Base-by-base conservation (phyloP, 2,888 invertebrate genomes). In the Nipponacmea schrenckii region DNA sequence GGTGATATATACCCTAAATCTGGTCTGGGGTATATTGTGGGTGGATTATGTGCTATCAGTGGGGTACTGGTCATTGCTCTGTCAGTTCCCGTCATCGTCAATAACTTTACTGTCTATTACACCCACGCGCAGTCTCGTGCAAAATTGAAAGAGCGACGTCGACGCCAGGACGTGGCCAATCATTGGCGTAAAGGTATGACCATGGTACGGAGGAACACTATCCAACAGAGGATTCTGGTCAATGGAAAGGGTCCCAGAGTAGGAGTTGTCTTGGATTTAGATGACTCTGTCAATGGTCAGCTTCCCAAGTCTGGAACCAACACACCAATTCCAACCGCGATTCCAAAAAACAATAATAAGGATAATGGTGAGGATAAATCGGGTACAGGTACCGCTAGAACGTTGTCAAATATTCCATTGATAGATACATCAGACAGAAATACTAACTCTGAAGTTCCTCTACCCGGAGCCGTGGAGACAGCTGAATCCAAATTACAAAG, bases 41-140 rank as follows among this genome's bases (percentile, higher is more conserved):
- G 83, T 7, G 75, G 80, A 3, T 71, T 81, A 31, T 83, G 83
- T 76, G 83, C 81, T 15, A 79, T 80, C 26, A 77, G 79, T 71
- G 82, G 83, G 24, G 81, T 82, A 1, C 70, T 82, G 14, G 80
- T 82, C 14, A 80, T 83, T 26, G 83, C 83, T 12, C 73, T 83
- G 15, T 81, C 82, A 0, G 83, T 83, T 27, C 83, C 83, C 1
- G 80, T 81, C 0, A 81, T 83, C 46, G 83, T 83, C 2, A 82
- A 81, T 63, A 83, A 83, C 67, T 83, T 83, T 68, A 81, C 81
- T 0, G 74, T 82, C 3, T 83, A 80, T 67, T 83, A 83, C 67
- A 77, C 79, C 62, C 81, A 80, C 70, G 82, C 82, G 24, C 81
- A 82, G 70, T 79, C 80, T 20, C 71, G 80, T 67, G 77, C 78